A percentile compares a stretch with the other conserved stretches of the same genome.
Evolutionary conservation across 1,140 invertebrate genomes (phyloP).

Genomic region (Tachypleus tridentatus): DNA sequence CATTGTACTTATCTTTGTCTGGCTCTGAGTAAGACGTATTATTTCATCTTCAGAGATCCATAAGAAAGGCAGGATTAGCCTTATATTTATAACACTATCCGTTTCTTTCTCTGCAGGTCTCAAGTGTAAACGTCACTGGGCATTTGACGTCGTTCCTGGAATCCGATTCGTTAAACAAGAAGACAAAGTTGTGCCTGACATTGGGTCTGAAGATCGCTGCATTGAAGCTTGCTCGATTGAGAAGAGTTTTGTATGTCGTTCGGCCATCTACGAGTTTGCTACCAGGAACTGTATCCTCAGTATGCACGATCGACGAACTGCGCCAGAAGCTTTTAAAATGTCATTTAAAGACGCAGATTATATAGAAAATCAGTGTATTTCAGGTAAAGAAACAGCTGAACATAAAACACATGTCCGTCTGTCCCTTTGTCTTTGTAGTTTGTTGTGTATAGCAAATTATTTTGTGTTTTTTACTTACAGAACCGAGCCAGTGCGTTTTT

Average conservation of each 20-base stretch:
- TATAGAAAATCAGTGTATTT: constrained; percentile 37
- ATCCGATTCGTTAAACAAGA: constrained; percentile 16
- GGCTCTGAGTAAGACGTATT: too few relatives aligned
- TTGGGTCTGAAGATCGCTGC: constrained; percentile 14
- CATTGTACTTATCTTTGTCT: too few relatives aligned
- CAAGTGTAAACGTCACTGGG: constrained; percentile 13
- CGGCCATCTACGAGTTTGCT: constrained; percentile 34
- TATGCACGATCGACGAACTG: constrained; percentile 31
- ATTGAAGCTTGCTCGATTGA: constrained; percentile 15
- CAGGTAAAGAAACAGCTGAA: constrained; percentile 23
- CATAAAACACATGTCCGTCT: neutral
- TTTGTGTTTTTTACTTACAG: constrained; percentile 3
- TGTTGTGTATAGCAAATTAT: neutral
- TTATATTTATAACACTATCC: too few relatives aligned
- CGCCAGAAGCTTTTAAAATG: constrained; percentile 32
- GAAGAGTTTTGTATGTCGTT: constrained; percentile 29
- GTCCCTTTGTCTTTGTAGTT: neutral
- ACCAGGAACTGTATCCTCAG: constrained; percentile 33
- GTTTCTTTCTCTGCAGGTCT: too few relatives aligned
- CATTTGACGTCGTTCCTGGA: constrained; percentile 17
- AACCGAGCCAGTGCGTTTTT: constrained; percentile 12
- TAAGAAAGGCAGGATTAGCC: too few relatives aligned
- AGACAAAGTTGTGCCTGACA: constrained; percentile 11
- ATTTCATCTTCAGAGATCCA: too few relatives aligned
- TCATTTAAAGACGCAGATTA: constrained; percentile 33